Base-by-base conservation (phyloP, 2,888 invertebrate species). In the Melinaea marsaeus region DNA sequence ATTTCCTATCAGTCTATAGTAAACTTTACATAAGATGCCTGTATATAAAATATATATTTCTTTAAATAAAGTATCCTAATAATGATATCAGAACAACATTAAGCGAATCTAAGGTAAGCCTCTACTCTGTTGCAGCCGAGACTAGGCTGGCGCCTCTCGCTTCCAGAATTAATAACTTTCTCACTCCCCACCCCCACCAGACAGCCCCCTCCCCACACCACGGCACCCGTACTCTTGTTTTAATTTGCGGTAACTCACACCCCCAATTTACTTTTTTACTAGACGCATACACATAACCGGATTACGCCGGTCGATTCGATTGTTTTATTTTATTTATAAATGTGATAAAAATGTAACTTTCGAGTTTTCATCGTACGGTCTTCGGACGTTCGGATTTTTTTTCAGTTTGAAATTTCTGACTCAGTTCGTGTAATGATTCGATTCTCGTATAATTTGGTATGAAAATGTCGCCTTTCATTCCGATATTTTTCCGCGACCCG, bases 81-180 rank as follows among this genome's bases (percentile, higher is more conserved):
- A 85, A 86, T 86, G 84, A 84, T 81, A 86, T 83, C 80, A 83
- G 80, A 73, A 81, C 83, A 84, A 85, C 85, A 86, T 86, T 87
- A 87, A 85, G 79, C 80, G 80, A 84, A 83, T 79, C 79, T 85
- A 84, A 86, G 88, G 89, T 88, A 86, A 87, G 86, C 84, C 79
- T 82, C 81, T 80, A 84, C 81, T 81, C 77, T 80, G 84, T 81
- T 86, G 87, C 87, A 87, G 84, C 82, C 80, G 83, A 82, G 84
- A 83, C 80, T 86, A 88, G 88, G 88, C 85, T 83, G 86, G 87
- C 86, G 86, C 84, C 85, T 84, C 84, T 86, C 88, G 85, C 88
- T 85, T 86, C 86, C 83, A 88, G 90, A 89, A 90, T 90, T 90
- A 89, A 89, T 90, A 90, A 90, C 90, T 89, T 88, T 85, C 85